A percentile compares a stretch with the other conserved stretches of the same genome.
Conservation (phyloP, 2,113 vertebrate genomes). For the Myrmophylax atrothorax region DNA sequence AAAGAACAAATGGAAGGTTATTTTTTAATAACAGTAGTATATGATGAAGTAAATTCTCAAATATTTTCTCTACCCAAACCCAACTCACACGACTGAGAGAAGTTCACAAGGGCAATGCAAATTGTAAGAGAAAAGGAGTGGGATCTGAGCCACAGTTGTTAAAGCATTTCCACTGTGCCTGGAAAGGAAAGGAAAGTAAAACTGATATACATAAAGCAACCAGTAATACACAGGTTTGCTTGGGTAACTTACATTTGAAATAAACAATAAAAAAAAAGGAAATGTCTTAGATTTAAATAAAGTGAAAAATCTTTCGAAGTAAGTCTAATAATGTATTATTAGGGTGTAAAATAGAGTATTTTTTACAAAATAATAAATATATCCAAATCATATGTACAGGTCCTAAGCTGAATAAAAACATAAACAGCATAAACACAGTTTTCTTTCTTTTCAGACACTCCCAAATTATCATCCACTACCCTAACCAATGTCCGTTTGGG, state of each 20-base stretch:
- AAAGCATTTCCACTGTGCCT: neutral
- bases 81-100: neutral
- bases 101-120: neutral
- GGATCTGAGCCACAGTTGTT: neutral
- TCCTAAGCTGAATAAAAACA: neutral
- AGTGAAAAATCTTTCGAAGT: neutral
- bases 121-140: neutral
- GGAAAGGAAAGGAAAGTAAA: neutral
- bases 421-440: neutral
- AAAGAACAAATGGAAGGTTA: neutral
- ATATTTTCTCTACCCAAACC: neutral
- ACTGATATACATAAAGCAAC: neutral
- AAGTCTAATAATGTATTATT: neutral
- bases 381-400: neutral
- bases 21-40: neutral
- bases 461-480: neutral
- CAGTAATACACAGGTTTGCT: neutral
- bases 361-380: neutral
- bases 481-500: neutral
- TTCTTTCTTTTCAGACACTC: neutral
- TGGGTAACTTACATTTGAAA: neutral
- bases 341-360: neutral
- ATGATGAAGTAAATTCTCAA: neutral
- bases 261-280: neutral
- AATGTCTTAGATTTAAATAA: neutral